Evolutionary conservation across 2,888 invertebrate genomes (phyloP), one percentile per base, ranked within the genome.

Genomic region (Scelioninae gen. 2): DNA sequence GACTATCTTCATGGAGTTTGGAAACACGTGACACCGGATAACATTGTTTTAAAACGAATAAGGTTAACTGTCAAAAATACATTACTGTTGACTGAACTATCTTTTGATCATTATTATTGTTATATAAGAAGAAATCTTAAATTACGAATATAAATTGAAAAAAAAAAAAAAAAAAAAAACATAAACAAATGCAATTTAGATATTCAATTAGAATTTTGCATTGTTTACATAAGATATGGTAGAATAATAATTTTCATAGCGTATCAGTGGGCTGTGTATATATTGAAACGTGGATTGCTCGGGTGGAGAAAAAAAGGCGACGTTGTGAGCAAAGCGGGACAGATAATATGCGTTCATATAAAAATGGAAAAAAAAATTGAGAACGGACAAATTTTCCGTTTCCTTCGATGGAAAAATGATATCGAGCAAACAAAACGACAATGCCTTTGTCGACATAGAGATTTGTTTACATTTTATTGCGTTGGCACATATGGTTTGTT

Each of bases 1-100:
- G 95, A 96, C 87, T 96, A 95, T 85, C 89, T 97, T 50, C 92
- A 94, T 78, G 97, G 96, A 0, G 92, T 93, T 2, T 97, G 97
- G 97, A 95, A 94, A 86, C 91, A 90, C 22, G 93, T 96, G 19
- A 91, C 92, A 6, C 88, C 93, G 0, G 89, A 92, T 7, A 93
- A 94, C 70, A 91, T 97, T 80, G 90, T 92, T 25, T 92, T 96
- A 71, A 93, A 92, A 80, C 90, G 94, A 79, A 93, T 96, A 85
- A 96, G 94, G 96, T 96, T 81, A 87, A 89, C 77, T 15, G 11
- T 25, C 6, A 25, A 25, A 6, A 6, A 25, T 4, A 25, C 25
- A 25, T 25, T 25, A n/a, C n/a, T n/a, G n/a, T n/a, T n/a, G n/a
- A n/a, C n/a, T n/a, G n/a, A n/a, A n/a, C n/a, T n/a, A n/a, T n/a